These are phyloP conservation scores for Lophura nycthemera DNA, from an alignment of 2,113 vertebrate genomes.

Conservation along the genomic window DNA sequence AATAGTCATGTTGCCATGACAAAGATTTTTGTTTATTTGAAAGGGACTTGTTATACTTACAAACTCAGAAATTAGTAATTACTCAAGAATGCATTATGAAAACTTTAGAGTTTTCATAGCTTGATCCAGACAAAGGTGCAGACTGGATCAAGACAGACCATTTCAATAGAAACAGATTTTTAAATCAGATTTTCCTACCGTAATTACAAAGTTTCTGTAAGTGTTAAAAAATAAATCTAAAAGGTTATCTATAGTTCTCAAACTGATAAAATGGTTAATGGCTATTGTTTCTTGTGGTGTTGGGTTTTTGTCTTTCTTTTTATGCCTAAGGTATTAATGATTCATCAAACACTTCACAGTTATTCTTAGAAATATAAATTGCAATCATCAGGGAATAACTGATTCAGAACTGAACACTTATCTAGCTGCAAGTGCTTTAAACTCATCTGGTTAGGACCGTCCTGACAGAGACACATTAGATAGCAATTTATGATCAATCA, in stretches of 20 bases:
- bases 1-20: background rate
- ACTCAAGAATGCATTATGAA: background rate
- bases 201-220: background rate
- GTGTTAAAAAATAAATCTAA: background rate
- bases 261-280: background rate
- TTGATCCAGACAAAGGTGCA: background rate
- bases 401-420: background rate
- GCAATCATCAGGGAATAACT: background rate
- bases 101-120: background rate
- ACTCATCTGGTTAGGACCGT: background rate
- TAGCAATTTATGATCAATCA: accelerated
- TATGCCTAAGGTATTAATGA: background rate
- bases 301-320: background rate
- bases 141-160: background rate
- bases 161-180: background rate
- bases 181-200: background rate
- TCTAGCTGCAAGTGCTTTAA: background rate
- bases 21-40: background rate
- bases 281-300: background rate
- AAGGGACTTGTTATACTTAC: background rate
- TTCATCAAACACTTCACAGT: background rate
- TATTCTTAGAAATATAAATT: background rate
- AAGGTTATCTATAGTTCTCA: background rate
- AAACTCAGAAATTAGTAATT: background rate
- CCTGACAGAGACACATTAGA: background rate